phyloP scores from a whole-genome alignment of 2,888 invertebrate genomes.

The Brachynemurus nebulosus region DNA sequence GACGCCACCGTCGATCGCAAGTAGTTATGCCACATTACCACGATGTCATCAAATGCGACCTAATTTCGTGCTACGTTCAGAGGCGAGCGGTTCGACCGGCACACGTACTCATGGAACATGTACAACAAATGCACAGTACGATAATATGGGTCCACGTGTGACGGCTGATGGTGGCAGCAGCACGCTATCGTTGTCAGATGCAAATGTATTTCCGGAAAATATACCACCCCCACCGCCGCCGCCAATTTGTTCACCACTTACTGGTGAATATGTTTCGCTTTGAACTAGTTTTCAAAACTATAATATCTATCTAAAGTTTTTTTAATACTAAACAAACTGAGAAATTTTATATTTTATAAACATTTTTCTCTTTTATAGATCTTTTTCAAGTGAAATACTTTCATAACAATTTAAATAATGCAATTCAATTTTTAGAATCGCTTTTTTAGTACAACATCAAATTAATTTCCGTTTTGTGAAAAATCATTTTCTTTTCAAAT shows the following conservation, averaged over 20 bases:
- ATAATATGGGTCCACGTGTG: constrained; percentile 81
- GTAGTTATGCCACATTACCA: constrained; percentile 35
- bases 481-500: too few relatives aligned
- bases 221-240: constrained; percentile 41
- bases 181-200: constrained; percentile 60
- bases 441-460: too few relatives aligned
- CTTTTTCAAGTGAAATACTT: too few relatives aligned
- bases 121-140: constrained; percentile 47
- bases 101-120: constrained; percentile 22
- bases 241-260: constrained; percentile 39
- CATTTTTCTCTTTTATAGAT: too few relatives aligned
- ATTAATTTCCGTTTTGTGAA: too few relatives aligned
- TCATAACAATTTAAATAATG: too few relatives aligned
- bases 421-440: too few relatives aligned
- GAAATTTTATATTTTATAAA: too few relatives aligned
- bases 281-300: too few relatives aligned
- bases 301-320: too few relatives aligned
- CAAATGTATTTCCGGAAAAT: constrained; percentile 25
- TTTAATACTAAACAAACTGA: too few relatives aligned
- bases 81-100: constrained; percentile 30
- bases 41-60: constrained; percentile 25
- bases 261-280: constrained; percentile 43
- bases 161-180: constrained; percentile 65
- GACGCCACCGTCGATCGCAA: constrained; percentile 25
- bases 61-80: constrained; percentile 14